These are phyloP conservation scores for Cynocephalus volans DNA, from an alignment of 2,113 vertebrate genomes.

Conservation along the genomic window DNA sequence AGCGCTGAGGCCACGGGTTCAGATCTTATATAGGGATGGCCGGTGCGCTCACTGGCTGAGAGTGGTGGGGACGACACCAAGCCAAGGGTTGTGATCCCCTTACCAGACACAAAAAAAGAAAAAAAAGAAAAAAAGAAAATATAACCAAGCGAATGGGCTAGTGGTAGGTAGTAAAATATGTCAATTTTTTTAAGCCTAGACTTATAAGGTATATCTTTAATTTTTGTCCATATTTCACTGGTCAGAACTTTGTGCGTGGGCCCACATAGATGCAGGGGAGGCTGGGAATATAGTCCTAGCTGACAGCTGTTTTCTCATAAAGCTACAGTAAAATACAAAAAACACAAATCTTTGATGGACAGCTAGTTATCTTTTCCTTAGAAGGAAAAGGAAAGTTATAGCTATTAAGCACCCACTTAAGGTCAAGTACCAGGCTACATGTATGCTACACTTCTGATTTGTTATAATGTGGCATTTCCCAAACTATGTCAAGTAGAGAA, in stretches of 20 bases:
- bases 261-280: not conserved
- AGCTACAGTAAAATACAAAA: not conserved
- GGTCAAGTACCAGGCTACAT: not conserved
- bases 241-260: not conserved
- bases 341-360: not conserved
- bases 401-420: not conserved
- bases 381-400: not conserved
- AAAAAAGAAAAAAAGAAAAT: no score
- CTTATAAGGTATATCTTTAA: not conserved
- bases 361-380: not conserved
- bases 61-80: no score
- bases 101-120: no score
- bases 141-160: not conserved
- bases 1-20: no score
- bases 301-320: not conserved
- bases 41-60: no score
- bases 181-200: not conserved
- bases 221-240: not conserved
- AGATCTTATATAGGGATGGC: no score
- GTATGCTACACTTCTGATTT: not conserved
- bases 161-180: not conserved
- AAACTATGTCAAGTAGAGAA: not conserved
- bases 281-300: not conserved
- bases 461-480: not conserved
- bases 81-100: no score